Conservation (phyloP, 2,797 vertebrate species). For the Aulostomus chinensis region DNA sequence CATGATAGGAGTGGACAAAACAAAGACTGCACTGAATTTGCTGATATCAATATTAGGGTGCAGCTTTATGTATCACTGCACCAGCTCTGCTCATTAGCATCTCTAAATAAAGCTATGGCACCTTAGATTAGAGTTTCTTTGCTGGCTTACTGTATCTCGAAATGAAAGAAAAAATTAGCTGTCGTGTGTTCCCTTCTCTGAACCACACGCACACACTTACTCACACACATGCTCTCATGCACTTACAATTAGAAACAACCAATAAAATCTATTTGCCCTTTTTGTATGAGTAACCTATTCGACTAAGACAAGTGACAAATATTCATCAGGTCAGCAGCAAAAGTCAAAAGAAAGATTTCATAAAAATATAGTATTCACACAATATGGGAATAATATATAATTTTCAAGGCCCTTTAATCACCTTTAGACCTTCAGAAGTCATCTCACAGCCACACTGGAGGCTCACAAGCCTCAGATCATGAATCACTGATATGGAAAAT, state of each 20-base stretch:
- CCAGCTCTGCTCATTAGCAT: conserved; percentile 38
- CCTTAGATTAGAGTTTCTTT: conserved; percentile 26
- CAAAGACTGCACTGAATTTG: conserved; percentile 33
- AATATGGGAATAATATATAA: conserved; percentile 4
- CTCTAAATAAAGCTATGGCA: conserved; percentile 35
- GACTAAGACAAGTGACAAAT: conserved; percentile 1
- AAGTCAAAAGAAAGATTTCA: conserved; percentile 19
- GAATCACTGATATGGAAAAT: conserved; percentile 60
- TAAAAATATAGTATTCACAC: conserved; percentile 18
- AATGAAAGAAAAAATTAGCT: conserved; percentile 18
- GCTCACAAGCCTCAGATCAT: conserved; percentile 20
- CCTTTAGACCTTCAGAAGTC: conserved; percentile 27
- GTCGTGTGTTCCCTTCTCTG: background rate
- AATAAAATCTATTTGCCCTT: conserved; percentile 6
- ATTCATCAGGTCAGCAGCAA: conserved; percentile 22
- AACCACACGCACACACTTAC: background rate
- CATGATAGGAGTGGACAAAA: conserved; percentile 12
- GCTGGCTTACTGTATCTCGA: conserved; percentile 13
- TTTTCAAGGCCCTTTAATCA: conserved; percentile 23
- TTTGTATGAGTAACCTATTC: conserved; percentile 16
- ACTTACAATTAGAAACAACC: conserved; percentile 1
- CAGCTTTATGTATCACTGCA: conserved; percentile 18
- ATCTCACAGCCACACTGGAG: conserved; percentile 18
- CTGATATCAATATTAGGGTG: conserved; percentile 24
- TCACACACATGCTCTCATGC: too few relatives aligned